These are phyloP conservation scores for Euphydryas editha DNA, from an alignment of 2,888 invertebrate species.

Conservation along the genomic window DNA sequence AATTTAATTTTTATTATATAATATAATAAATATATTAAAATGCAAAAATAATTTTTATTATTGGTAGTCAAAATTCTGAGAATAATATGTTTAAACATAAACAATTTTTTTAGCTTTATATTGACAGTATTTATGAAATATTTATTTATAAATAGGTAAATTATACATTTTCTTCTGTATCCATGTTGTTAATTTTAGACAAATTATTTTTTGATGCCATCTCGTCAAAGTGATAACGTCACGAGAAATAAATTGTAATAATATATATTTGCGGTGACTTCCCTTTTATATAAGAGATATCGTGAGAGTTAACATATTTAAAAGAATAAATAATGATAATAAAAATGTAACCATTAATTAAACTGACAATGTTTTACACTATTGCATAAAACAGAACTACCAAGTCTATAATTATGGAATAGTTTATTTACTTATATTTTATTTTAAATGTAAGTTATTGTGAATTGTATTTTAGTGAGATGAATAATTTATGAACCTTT, in stretches of 20 bases:
- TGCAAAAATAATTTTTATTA: too few species aligned
- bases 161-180: background rate
- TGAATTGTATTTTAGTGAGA: background rate
- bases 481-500: background rate
- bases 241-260: background rate
- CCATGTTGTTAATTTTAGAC: background rate
- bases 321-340: background rate
- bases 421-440: conserved; percentile 1
- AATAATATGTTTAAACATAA: too few species aligned
- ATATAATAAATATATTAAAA: too few species aligned
- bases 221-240: background rate
- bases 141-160: background rate
- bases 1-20: too few species aligned
- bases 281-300: background rate
- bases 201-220: background rate
- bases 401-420: background rate
- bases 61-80: too few species aligned
- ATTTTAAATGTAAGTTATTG: background rate
- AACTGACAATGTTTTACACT: background rate
- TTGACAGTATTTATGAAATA: background rate
- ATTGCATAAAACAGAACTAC: background rate
- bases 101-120: too few species aligned
- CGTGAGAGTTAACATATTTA: conserved; percentile 1
- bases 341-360: conserved; percentile 5
- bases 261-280: background rate